Base-by-base conservation (phyloP, 2,888 invertebrate genomes). In the Callosobruchus maculatus region DNA sequence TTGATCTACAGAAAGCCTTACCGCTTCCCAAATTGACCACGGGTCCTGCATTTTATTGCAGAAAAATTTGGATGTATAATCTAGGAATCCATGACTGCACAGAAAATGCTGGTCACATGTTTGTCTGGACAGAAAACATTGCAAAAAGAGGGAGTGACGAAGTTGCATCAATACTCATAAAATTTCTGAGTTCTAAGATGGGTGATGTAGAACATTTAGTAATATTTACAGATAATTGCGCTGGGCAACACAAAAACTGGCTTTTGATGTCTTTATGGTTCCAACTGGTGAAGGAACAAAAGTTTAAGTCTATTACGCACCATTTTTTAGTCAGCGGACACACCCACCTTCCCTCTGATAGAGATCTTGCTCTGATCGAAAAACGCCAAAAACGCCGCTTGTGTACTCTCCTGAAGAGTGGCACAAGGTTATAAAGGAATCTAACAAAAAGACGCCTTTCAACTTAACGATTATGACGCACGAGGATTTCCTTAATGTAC, bases 41-140 rank as follows among this genome's bases (percentile, higher is more conserved):
- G 20, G 75, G 75, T 20, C 70, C 72, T n/a, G 75, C 74, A 67
- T 76, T 77, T 70, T 74, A 74, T 49, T 74, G 73, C 22, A 68
- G 76, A 67, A 76, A 74, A 69, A 67, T 73, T 20, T 76, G 77
- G 73, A n/a, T 76, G 2, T 77, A 76, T 49, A 80, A 81, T 73
- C 73, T 80, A 18, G 77, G 79, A 4, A 70, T 81, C n/a, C 79
- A 80, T 66, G 74, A 81, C 72, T 78, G 78, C 72, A 76, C 67
- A 5, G 73, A 30, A 68, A 77, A 70, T 4, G 31, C 70, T 66
- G 76, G 76, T 20, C 70, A 75, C 68, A 79, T 78, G 76, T 78
- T 73, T 67, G 22, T 78, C 67, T 76, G 77, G 77, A 73, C 74
- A 0, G 75, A 79, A 74, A 69, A 75, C 21, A 9, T 71, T 22